A percentile compares a stretch with the other conserved stretches of the same genome.
Evolutionary conservation across 2,888 invertebrate genomes (phyloP).

Genomic region (Stegophylla sp.): DNA sequence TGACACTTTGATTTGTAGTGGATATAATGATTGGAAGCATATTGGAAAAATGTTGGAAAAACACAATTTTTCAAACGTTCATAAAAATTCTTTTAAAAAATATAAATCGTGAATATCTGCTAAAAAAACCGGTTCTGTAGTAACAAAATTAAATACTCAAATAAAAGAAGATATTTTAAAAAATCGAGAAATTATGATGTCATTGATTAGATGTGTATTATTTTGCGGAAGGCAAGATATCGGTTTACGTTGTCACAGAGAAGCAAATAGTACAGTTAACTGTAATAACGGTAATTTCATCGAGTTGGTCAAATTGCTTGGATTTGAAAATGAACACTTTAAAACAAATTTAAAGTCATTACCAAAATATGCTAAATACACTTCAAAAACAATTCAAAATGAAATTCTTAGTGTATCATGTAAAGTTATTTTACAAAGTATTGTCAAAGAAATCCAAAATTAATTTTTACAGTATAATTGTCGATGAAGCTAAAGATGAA

Average conservation of each 20-base stretch:
- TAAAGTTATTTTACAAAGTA: not conserved
- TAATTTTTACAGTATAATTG: slow-evolving; percentile 24
- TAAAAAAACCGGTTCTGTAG: slow-evolving; percentile 8
- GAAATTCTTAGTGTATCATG: not conserved
- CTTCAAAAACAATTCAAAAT: slow-evolving; percentile 14
- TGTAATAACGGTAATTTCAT: not conserved
- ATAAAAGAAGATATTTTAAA: not conserved
- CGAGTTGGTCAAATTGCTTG: too few relatives aligned
- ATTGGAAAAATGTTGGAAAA: not conserved
- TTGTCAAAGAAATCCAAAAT: slow-evolving; percentile 4
- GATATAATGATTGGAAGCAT: slow-evolving; percentile 14
- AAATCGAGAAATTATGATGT: not conserved
- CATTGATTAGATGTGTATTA: too few relatives aligned
- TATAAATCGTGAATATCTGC: slow-evolving; percentile 9
- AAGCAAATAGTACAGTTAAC: not conserved
- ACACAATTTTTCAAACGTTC: slow-evolving; percentile 11
- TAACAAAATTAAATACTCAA: slow-evolving; percentile 9
- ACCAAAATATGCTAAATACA: too few relatives aligned
- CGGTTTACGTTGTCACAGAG: slow-evolving; percentile 14
- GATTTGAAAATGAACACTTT: too few relatives aligned
- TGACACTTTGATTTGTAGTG: not conserved
- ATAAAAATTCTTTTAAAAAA: not conserved
- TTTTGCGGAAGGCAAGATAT: slow-evolving; percentile 1
- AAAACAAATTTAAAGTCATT: too few relatives aligned
- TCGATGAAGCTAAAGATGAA: slow-evolving; percentile 2